Conservation (phyloP, 1,140 invertebrate genomes). For the Andricus grossulariae region DNA sequence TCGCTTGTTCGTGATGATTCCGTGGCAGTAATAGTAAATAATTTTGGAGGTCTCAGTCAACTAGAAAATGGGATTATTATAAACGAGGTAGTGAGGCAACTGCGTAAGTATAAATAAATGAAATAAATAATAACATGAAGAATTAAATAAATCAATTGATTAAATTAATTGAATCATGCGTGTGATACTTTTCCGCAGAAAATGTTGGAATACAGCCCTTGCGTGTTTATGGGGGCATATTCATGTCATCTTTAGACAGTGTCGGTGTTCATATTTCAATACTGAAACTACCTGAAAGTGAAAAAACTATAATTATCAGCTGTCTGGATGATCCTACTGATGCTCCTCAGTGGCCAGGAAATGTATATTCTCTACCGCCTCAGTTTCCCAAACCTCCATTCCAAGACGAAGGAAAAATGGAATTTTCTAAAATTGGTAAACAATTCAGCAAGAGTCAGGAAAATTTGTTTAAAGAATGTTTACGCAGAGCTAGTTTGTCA, state of each 20-base stretch:
- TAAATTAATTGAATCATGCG: too few species aligned
- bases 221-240: conserved; percentile 82
- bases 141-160: too few species aligned
- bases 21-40: conserved; percentile 86
- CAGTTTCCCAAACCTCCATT: not conserved
- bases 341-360: conserved; percentile 80
- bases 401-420: conserved; percentile 36
- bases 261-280: conserved; percentile 86
- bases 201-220: conserved; percentile 77
- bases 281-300: conserved; percentile 77
- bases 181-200: conserved; percentile 63
- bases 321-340: conserved; percentile 79
- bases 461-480: conserved; percentile 72
- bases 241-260: conserved; percentile 90
- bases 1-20: conserved; percentile 75
- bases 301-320: conserved; percentile 74
- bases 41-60: conserved; percentile 86
- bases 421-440: conserved; percentile 60
- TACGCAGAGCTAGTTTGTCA: conserved; percentile 74
- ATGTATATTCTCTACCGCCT: conserved; percentile 59
- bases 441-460: conserved; percentile 65
- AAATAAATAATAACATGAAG: too few species aligned
- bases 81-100: conserved; percentile 80
- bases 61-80: conserved; percentile 87
- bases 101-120: conserved; percentile 72